phyloP scores from a whole-genome alignment of 1,140 invertebrate genomes.

The Matsumurasca onukii region DNA sequence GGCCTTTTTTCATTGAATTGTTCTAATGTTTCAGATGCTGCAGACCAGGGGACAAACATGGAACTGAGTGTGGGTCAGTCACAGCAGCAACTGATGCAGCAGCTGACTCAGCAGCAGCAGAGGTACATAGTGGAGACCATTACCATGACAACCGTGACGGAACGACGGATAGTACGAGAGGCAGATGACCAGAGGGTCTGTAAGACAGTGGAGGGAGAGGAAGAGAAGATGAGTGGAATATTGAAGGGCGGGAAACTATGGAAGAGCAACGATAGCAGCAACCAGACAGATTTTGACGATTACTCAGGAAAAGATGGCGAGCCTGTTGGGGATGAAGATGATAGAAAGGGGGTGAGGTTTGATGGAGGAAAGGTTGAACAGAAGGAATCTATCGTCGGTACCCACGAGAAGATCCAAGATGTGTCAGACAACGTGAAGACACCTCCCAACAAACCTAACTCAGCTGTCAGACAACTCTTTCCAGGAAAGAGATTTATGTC shows the following conservation, averaged over 20 bases:
- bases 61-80: neutral
- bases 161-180: constrained; percentile 61
- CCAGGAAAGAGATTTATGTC: constrained; percentile 58
- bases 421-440: too few relatives aligned
- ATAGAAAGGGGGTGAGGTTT: constrained; percentile 39
- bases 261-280: constrained; percentile 44
- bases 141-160: constrained; percentile 67
- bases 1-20: too few relatives aligned
- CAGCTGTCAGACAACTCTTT: constrained; percentile 71
- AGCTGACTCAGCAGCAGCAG: constrained; percentile 36
- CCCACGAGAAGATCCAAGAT: constrained; percentile 42
- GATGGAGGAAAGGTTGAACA: constrained; percentile 45
- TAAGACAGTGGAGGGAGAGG: constrained; percentile 28
- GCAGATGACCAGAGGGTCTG: constrained; percentile 18
- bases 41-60: neutral
- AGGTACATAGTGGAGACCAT: constrained; percentile 67
- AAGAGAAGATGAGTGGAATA: constrained; percentile 51
- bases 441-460: constrained; percentile 65
- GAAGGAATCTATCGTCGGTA: constrained; percentile 37
- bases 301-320: constrained; percentile 32
- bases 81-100: constrained; percentile 7
- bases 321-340: constrained; percentile 40
- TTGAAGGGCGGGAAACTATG: constrained; percentile 63
- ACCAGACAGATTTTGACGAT: constrained; percentile 22
- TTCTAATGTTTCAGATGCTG: neutral